These are phyloP conservation scores for Solea senegalensis DNA, from an alignment of 2,113 vertebrate species.

Conservation along the genomic window DNA sequence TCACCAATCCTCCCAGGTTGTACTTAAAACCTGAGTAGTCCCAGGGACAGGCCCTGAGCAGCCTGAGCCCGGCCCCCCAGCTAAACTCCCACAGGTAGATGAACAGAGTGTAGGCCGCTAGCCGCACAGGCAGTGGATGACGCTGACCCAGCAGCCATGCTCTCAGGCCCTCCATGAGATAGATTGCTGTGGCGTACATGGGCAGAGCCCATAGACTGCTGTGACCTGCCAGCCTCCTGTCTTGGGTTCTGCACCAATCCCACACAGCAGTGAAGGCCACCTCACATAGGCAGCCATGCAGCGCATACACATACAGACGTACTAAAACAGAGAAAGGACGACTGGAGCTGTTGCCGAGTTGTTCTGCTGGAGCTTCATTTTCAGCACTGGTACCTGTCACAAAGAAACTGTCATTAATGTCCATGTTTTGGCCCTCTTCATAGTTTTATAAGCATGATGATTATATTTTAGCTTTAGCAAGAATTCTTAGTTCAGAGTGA, in stretches of 20 bases:
- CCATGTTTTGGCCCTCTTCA: neutral
- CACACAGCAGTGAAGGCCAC: conserved; percentile 78
- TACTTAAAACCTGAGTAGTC: conserved; percentile 79
- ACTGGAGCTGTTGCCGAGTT: neutral
- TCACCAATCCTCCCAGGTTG: conserved; percentile 79
- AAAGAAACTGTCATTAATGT: conserved; percentile 7
- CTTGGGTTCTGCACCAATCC: conserved; percentile 70
- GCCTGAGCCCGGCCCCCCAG: conserved; percentile 73
- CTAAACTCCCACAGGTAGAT: conserved; percentile 82
- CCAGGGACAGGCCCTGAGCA: conserved; percentile 82
- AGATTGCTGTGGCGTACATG: conserved; percentile 80
- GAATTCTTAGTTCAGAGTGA: no score
- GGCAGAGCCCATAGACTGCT: conserved; percentile 82
- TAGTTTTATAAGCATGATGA: neutral
- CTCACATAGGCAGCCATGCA: conserved; percentile 82
- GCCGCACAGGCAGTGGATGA: conserved; percentile 59
- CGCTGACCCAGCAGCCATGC: conserved; percentile 47
- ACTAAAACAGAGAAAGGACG: conserved; percentile 41
- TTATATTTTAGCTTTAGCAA: no score
- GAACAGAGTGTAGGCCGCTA: conserved; percentile 73
- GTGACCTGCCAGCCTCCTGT: conserved; percentile 74
- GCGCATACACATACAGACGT: conserved; percentile 80
- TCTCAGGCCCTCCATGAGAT: conserved; percentile 74
- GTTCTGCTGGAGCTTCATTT: neutral
- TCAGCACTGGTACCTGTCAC: conserved; percentile 38